Evolutionary conservation across 2,888 invertebrate species (phyloP), one percentile per base, ranked within the genome.

Genomic region (Synergus umbraculus): DNA sequence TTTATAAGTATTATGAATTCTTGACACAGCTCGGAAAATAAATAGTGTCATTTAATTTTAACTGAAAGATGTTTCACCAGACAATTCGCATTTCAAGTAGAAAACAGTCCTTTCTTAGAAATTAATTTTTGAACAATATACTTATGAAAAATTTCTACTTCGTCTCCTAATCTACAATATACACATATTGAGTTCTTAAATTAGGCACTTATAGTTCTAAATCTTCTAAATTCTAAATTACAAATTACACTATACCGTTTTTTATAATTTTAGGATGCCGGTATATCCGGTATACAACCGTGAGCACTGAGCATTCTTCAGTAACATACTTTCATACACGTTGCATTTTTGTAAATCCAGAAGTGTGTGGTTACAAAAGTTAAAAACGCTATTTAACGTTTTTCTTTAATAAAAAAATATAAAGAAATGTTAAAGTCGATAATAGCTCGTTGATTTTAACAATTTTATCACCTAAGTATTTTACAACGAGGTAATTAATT

Each of bases 251-350:
- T 54, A 73, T 29, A 58, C 9, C n/a, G 54, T 12, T 73, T 58
- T 73, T 15, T 54, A 41, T 54, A n/a, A n/a, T 29, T 66, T 73
- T 58, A 73, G 13, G 29, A 10, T 73, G 29, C 54, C 73, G 73
- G 66, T n/a, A 29, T 64, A 13, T 44, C 10, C 10, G 4, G 54
- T 41, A 73, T 73, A 73, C 54, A 73, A n/a, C 54, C 37, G 41
- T 73, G 54, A 73, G 73, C 54, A 54, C 37, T 73, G 73, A 73
- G 73, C 73, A 73, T 54, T 73, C n/a, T 58, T 73, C 73, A 73
- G 73, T 54, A 54, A 54, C 63, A 29, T 46, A 46, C 37, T 58
- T 18, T 58, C 18, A n/a, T 58, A 58, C 58, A n/a, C 63, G 13
- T 63, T n/a, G 29, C 73, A 29, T 54, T 73, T 29, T 29, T 37